Percentiles rank a stretch among this genome's conserved stretches.
These are phyloP conservation scores for Brachyptera putata DNA, from an alignment of 2,888 invertebrate genomes.

Conservation along the genomic window DNA sequence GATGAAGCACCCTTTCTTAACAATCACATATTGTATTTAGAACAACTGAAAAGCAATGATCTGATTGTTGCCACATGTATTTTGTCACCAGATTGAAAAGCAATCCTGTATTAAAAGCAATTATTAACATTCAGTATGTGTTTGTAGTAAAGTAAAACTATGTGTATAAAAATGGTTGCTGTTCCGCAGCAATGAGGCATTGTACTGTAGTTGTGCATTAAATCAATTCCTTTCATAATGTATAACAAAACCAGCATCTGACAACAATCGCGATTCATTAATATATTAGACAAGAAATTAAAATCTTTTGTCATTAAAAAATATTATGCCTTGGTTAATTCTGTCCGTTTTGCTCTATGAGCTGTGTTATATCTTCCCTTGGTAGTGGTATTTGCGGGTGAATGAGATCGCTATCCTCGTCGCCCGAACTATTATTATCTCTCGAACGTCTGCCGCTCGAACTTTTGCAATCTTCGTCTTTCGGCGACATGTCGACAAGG, in stretches of 20 bases:
- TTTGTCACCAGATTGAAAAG: conserved; percentile 1
- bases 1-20: conserved; percentile 31
- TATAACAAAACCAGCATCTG: conserved; percentile 4
- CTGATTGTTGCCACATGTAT: conserved; percentile 9
- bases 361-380: conserved; percentile 28
- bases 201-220: conserved; percentile 16
- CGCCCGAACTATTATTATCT: conserved; percentile 27
- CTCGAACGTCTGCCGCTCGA: conserved; percentile 27
- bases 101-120: conserved; percentile 15
- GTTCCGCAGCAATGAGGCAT: conserved; percentile 4
- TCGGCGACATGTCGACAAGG: conserved; percentile 31
- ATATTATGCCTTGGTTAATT: conserved; percentile 29
- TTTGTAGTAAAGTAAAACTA: background rate
- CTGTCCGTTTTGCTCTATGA: conserved; percentile 34
- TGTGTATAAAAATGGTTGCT: conserved; percentile 15
- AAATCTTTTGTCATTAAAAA: conserved; percentile 6
- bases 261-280: conserved; percentile 12
- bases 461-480: conserved; percentile 27
- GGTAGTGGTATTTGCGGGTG: conserved; percentile 20
- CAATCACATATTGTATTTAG: conserved; percentile 29
- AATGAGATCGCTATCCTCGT: conserved; percentile 28
- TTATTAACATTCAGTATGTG: conserved; percentile 12
- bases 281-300: background rate
- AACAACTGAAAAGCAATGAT: conserved; percentile 2
- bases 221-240: too few relatives aligned